Percentiles rank a stretch among this genome's conserved stretches.
Evolutionary conservation across 2,797 vertebrate genomes (phyloP).

Genomic region (Parauchenoglanis punctatus): DNA sequence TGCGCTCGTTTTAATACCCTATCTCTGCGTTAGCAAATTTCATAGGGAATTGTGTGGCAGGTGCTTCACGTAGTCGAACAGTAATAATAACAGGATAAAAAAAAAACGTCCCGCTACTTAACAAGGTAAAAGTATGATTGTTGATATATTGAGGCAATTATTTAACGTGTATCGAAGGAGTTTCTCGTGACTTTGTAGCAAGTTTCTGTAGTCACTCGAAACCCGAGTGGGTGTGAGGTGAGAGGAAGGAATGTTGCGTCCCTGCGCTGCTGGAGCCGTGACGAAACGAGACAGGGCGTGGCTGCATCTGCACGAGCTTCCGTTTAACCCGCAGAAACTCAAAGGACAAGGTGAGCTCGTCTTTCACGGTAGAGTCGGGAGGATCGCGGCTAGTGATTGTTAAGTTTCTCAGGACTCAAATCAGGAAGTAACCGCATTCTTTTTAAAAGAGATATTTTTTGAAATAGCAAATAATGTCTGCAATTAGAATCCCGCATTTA

Average conservation of each 20-base stretch:
- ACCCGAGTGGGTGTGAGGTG: background rate
- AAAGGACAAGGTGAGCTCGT: background rate
- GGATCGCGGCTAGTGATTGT: background rate
- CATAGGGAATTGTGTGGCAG: background rate
- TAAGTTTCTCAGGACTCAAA: too few species aligned
- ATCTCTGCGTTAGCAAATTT: background rate
- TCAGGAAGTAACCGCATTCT: background rate
- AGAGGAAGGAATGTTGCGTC: background rate
- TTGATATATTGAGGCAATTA: background rate
- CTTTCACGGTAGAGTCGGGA: background rate
- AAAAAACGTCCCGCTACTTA: background rate
- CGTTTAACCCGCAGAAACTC: background rate
- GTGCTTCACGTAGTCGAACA: background rate
- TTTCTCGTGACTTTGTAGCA: background rate
- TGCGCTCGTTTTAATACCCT: background rate
- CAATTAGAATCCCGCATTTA: background rate
- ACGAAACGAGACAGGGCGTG: background rate
- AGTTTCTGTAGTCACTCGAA: background rate
- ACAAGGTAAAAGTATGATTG: background rate
- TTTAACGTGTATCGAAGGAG: too few species aligned
- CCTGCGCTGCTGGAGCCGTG: background rate
- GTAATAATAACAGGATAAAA: background rate
- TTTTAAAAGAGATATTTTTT: background rate
- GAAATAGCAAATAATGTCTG: background rate
- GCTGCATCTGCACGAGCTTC: background rate